Base-by-base conservation (phyloP, 2,888 invertebrate species). In the Dascillus cervinus region DNA sequence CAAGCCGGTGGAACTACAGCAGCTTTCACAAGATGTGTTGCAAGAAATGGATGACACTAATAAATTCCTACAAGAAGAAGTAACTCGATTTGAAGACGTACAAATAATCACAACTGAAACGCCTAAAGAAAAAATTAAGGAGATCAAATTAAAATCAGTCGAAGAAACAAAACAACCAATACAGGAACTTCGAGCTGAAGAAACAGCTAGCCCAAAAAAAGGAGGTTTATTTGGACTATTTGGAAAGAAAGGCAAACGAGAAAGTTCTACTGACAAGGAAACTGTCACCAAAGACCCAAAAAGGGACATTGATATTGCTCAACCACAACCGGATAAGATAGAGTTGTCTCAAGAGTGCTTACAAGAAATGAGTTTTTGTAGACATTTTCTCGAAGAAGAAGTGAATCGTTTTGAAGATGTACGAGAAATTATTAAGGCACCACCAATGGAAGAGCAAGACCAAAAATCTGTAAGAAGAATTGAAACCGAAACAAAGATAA, bases 161-260 rank as follows among this genome's bases (percentile, higher is more conserved):
- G 23, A 23, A 10, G 35, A 35, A 22, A 26, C 22, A 9, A 30
- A 32, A 17, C 24, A 37, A 19, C n/a, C n/a, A n/a, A n/a, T n/a
- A n/a, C n/a, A n/a, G n/a, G n/a, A n/a, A n/a, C n/a, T n/a, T n/a
- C n/a, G n/a, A n/a, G n/a, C n/a, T n/a, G n/a, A n/a, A n/a, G n/a
- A n/a, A n/a, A n/a, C n/a, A n/a, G n/a, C n/a, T n/a, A n/a, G n/a
- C n/a, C 36, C 33, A 20, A 22, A 36, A 27, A 32, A 32, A 41
- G 45, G 49, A 42, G 53, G 50, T 34, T 47, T 52, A 43, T 52
- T 55, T 37, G 47, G 50, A 29, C 40, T 49, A 35, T 48, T 50
- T 43, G 42, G 47, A 35, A 54, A 53, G 47, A 52, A 51, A 45
- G 47, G 44, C 34, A 29, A 37, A n/a, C 50, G 49, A 49, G 50